Base-by-base conservation (phyloP, 2,113 vertebrate genomes). In the Cromileptes altivelis region DNA sequence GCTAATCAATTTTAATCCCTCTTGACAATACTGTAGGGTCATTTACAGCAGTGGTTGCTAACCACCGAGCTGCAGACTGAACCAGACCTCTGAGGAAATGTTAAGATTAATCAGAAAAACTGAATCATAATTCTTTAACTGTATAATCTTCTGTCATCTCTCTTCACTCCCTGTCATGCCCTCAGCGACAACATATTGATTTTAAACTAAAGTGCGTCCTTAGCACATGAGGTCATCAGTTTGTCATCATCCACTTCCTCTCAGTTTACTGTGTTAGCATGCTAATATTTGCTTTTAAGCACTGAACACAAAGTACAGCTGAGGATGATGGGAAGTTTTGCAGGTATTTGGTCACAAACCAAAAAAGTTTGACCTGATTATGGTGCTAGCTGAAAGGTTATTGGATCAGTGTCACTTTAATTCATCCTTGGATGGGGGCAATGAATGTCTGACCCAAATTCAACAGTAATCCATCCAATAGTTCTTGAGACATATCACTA, bases 1-100 rank as follows among this genome's bases (percentile, higher is more conserved):
- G 65, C 78, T 91, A 89, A 92, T 93, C 89, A 86, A 70, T 91
- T 89, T 80, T 85, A 94, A 95, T 92, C 93, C 92, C 60, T 85
- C 62, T 37, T 77, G 52, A 89, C 76, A 77, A 90, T 70, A 84
- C 77, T 47, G 25, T 82, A 58, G 82, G 80, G 84, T 91, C 71
- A 82, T 85, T 90, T 62, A 45, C 73, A 62, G 67, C n/a, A 67
- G 50, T 65, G 63, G 42, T 73, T 81, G 30, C 21, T 37, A 67
- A 65, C 71, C 47, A 69, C 27, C 6, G 23, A 45, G 75, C 69
- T 72, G 65, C 56, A 56, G 49, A 17, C 18, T 67, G 60, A 23
- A 60, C 15, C 67, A 37, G 67, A 63, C 71, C 33, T 76, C 57
- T 11, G 21, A 60, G 4, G 30, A 84, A 76, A 60, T 53, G 50